Evolutionary conservation across 35 echinoderm and acorn worm genomes (phyloP), one percentile per base, ranked within the genome.

Genomic region (Nesometra sesokonis): DNA sequence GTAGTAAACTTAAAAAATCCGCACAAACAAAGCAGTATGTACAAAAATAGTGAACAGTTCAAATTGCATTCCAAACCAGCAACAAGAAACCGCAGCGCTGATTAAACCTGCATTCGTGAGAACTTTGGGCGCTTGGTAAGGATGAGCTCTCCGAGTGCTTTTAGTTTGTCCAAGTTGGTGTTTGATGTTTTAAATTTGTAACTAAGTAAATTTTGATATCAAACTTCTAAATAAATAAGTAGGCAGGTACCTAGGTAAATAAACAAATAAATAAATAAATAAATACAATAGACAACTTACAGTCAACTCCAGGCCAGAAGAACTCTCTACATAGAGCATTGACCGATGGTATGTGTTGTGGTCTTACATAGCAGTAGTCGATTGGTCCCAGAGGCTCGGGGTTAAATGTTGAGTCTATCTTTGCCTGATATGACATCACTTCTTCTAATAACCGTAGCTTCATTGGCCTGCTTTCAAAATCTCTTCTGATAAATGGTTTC

Each of bases 401-500:
- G 7, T 78, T 33, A 76, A 78, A 92, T 33, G 32, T 37, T 27
- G 92, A 87, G 4, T 99, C 96, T 34, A 78, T 34, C 79, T 77
- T 89, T 35, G 83, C 86, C 30, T 86, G 29, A 33, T 93, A 85
- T 34, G 85, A 78, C 17, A 87, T 78, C 9, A 99, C 88, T 83
- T 99, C 96, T 57, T 92, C 78, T 47, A 99, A 78, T 30, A 99
- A 85, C 21, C 86, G 30, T 17, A 99, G 90, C 33, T 99, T 99
- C 15, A 87, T 32, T 0, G 96, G 96, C 81, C 88, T 86, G 43
- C 93, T 87, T 38, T 99, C 96, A 38, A 82, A 90, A 84, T 99
- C 96, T 86, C 96, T 86, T 39, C 96, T 89, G n/a, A 99, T 99
- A 86, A 90, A 99, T n/a, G 96, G 96, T 81, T 99, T 99, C 77